A percentile compares a stretch with the other conserved stretches of the same genome.
Conservation (phyloP, 2,113 vertebrate species). For the Uropsilus gracilis region DNA sequence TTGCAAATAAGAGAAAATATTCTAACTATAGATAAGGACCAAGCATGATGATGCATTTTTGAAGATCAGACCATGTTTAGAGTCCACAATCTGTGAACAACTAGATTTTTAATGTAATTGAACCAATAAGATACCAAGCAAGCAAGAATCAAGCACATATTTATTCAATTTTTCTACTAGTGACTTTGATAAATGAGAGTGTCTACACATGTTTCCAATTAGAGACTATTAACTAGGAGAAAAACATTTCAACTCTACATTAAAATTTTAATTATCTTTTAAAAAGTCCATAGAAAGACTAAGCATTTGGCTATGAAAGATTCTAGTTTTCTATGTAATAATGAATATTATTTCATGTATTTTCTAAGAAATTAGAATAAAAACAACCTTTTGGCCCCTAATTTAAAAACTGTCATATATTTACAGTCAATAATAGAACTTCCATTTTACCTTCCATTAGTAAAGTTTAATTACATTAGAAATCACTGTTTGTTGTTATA, state of each 20-base stretch:
- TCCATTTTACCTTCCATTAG: background rate
- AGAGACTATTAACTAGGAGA: background rate
- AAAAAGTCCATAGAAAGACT: background rate
- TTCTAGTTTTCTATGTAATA: background rate
- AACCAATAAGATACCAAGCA: background rate
- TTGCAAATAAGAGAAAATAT: background rate
- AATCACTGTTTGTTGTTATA: background rate
- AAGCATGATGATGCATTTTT: background rate
- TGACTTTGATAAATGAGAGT: background rate
- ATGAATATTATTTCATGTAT: background rate
- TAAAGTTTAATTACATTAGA: background rate
- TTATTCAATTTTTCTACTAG: background rate
- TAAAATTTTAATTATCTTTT: slow-evolving; percentile 23
- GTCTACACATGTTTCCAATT: background rate
- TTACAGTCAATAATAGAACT: background rate
- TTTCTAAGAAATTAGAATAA: background rate
- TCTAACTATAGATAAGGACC: background rate
- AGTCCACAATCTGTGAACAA: background rate
- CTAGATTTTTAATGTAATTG: background rate
- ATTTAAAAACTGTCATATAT: background rate
- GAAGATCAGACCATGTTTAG: background rate
- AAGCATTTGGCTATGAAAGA: background rate
- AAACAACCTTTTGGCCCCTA: background rate
- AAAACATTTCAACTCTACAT: background rate
- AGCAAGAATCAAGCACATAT: background rate